Base-by-base conservation (phyloP, 23 tunicate genomes). In the Oikopleura dioica region DNA sequence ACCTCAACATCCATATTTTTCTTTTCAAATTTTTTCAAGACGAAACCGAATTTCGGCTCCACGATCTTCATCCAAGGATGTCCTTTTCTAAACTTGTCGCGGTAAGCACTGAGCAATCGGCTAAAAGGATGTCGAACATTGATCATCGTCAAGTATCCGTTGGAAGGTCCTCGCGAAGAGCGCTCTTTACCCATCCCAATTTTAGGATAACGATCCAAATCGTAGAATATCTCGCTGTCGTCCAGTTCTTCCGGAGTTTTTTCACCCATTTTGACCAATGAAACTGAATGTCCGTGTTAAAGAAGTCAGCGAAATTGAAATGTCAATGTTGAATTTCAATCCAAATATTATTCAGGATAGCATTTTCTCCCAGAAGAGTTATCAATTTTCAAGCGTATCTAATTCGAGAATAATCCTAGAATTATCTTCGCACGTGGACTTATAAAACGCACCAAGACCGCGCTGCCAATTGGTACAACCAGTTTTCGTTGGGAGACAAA, bases 401-500 rank as follows among this genome's bases (percentile, higher is more conserved):
- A n/a, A n/a, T n/a, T n/a, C n/a, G 55, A 44, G 55, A 44, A 44
- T 44, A 21, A 9, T 44, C 55, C 21, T 9, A 44, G 55, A 44
- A 44, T 9, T 9, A 9, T 44, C 21, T 44, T 9, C 55, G n/a
- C n/a, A n/a, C n/a, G n/a, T n/a, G n/a, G n/a, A n/a, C n/a, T n/a
- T n/a, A n/a, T 44, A 21, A 9, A 9, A 44, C 55, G 9, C 21
- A 44, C 55, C 72, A 2, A 63, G 26, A 21, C 72, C 72, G 5
- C 72, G 29, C 32, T 16, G 72, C 72, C 72, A 63, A 63, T 63
- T 63, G 29, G 72, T 28, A 28, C 72, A 16, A 2, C 72, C 72
- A 24, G 72, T 63, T 63, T 63, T 63, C 5, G 72, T 63, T 28
- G 72, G 72, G 16, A 63, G 26, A 28, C 72, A 63, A 63, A 63